Evolutionary conservation across 2,113 vertebrate species (phyloP).

Genomic region (Eonycteris spelaea): DNA sequence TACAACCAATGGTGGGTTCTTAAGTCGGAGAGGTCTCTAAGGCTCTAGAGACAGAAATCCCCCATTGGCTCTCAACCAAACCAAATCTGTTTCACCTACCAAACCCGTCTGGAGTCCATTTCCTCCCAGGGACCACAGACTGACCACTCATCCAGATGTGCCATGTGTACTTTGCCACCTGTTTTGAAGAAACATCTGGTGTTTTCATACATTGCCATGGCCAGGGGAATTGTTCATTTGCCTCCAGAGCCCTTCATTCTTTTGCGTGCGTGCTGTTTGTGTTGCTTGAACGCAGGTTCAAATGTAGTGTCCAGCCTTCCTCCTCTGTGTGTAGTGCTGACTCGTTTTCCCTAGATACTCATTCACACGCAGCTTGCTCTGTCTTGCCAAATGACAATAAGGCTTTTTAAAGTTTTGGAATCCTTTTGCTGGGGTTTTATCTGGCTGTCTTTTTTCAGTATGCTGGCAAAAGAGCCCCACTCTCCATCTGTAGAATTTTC

Average conservation of each 20-base stretch:
- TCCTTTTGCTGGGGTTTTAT: slow-evolving; percentile 30
- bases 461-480: slow-evolving; percentile 25
- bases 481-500: slow-evolving; percentile 36
- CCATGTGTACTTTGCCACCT: background rate
- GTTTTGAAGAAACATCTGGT: background rate
- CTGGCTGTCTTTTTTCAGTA: slow-evolving; percentile 42
- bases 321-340: background rate
- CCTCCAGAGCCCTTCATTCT: background rate
- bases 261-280: background rate
- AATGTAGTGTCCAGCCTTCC: background rate
- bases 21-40: background rate
- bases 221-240: background rate
- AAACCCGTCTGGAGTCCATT: background rate
- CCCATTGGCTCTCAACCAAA: background rate
- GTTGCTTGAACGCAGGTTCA: background rate
- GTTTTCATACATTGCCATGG: background rate
- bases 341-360: slow-evolving; percentile 39
- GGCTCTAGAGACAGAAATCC: background rate
- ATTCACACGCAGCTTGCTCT: background rate
- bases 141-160: background rate
- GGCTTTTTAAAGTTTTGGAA: slow-evolving; percentile 23
- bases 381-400: slow-evolving; percentile 29
- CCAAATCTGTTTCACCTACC: background rate
- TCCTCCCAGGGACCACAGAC: background rate
- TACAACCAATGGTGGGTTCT: background rate